Evolutionary conservation across 1,140 invertebrate genomes (phyloP).

Genomic region (Drosophila sechellia): DNA sequence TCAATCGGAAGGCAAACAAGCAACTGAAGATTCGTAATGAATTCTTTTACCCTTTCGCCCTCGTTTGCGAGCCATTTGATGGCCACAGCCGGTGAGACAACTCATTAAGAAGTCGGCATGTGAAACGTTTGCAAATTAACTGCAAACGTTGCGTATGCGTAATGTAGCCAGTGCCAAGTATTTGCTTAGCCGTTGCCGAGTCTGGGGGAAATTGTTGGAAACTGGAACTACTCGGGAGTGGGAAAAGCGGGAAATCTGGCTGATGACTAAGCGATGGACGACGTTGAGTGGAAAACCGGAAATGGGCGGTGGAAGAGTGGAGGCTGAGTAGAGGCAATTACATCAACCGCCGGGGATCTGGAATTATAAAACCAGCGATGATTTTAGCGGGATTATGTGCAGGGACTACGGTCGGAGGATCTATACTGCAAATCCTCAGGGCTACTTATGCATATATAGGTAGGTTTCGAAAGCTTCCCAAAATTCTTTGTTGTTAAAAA

Average conservation of each 20-base stretch:
- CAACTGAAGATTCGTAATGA: conserved; percentile 52
- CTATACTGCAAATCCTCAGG: background rate
- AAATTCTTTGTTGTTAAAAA: too few relatives aligned
- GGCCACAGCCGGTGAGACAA: conserved; percentile 45
- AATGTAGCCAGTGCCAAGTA: conserved; percentile 61
- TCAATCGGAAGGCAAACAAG: conserved; percentile 60
- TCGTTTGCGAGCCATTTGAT: conserved; percentile 39
- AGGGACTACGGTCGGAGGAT: conserved; percentile 13
- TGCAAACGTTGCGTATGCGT: conserved; percentile 76
- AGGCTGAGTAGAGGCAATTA: conserved; percentile 25
- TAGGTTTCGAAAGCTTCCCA: background rate
- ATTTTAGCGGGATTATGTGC: conserved; percentile 39
- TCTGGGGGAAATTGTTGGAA: conserved; percentile 8
- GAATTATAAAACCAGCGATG: conserved; percentile 26
- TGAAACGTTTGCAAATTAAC: conserved; percentile 79
- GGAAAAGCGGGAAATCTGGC: conserved; percentile 11
- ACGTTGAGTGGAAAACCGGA: conserved; percentile 11
- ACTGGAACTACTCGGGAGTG: conserved; percentile 5
- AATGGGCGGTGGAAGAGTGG: conserved; percentile 3
- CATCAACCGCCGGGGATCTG: conserved; percentile 35
- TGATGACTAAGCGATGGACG: conserved; percentile 47
- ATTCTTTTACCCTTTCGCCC: conserved; percentile 8
- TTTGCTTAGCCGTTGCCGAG: conserved; percentile 55
- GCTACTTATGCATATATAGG: background rate
- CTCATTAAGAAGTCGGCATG: conserved; percentile 76